Evolutionary conservation across 2,888 invertebrate genomes (phyloP), one percentile per base, ranked within the genome.

Genomic region (Teleiodes luculella): DNA sequence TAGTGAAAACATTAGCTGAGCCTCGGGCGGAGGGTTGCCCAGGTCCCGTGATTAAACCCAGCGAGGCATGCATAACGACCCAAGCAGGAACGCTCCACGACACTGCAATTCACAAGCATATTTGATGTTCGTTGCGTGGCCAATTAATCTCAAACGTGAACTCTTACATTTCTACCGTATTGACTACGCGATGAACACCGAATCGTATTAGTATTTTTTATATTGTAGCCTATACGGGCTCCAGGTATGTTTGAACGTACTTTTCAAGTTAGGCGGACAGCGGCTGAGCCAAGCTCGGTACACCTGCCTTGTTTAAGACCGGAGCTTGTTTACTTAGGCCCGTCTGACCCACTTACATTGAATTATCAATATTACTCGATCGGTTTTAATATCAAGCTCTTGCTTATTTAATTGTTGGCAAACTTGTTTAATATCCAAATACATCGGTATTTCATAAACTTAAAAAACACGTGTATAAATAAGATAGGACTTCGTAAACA

Each of bases 1-100:
- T 83, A 83, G 86, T 84, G 79, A 83, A 86, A 86, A 86, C 83
- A 86, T 83, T 80, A 83, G 78, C 71, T 74, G 65, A 66, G 81
- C 85, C 79, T 68, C 72, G 70, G 83, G 84, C 82, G 74, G 33
- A 35, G 43, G 43, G 43, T 43, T 28, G 47, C 33, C 20, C 18
- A 36, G 51, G 76, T 74, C 65, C 76, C 77, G 77, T 87, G 87
- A 87, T 88, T 88, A 87, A 88, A 87, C 76, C 77, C 85, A 78
- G 78, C 86, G 81, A 84, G 76, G 87, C 87, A 84, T 87, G 84
- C 82, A 80, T 83, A 86, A 86, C 85, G 83, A 85, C 80, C 65
- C 85, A 83, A 85, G 81, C n/a, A n/a, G n/a, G n/a, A n/a, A n/a
- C n/a, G n/a, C n/a, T n/a, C n/a, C n/a, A n/a, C n/a, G n/a, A n/a